A percentile compares a stretch with the other conserved stretches of the same genome.
These are phyloP conservation scores for Oedothorax gibbosus DNA, from an alignment of 1,140 invertebrate species.

Conservation along the genomic window DNA sequence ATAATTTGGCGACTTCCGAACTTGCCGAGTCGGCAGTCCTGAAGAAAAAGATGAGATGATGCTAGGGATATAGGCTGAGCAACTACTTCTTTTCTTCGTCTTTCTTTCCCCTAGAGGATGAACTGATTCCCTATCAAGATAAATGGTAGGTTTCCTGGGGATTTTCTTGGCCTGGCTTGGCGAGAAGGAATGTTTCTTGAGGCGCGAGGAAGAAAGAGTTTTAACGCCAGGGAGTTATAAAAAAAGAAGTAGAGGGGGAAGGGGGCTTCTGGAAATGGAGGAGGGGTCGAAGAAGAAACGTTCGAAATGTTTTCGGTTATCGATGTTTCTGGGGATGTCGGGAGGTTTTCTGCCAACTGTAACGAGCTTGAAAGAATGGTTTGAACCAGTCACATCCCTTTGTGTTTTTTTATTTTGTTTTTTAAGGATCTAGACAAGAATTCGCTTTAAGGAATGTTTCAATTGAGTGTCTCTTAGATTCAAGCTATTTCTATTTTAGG, in stretches of 20 bases:
- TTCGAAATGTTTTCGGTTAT: slow-evolving; percentile 8
- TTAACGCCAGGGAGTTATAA: background rate
- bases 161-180: background rate
- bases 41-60: slow-evolving; percentile 44
- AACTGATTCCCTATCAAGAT: slow-evolving; percentile 53
- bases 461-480: too few relatives aligned
- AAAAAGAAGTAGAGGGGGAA: too few relatives aligned
- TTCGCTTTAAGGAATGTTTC: too few relatives aligned
- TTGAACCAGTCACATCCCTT: background rate
- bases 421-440: too few relatives aligned
- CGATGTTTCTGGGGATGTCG: background rate
- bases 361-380: background rate
- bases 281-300: slow-evolving; percentile 2
- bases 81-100: slow-evolving; percentile 8
- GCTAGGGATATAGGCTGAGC: slow-evolving; percentile 32
- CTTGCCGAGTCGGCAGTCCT: background rate
- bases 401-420: too few relatives aligned
- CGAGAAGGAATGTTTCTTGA: slow-evolving; percentile 42
- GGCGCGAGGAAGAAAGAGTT: slow-evolving; percentile 32
- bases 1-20: too few relatives aligned
- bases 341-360: background rate
- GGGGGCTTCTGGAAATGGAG: background rate
- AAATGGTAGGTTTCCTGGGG: slow-evolving; percentile 33
- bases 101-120: background rate
- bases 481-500: too few relatives aligned